Conservation (phyloP, 2,888 invertebrate genomes). For the Mimachlamys varia region DNA sequence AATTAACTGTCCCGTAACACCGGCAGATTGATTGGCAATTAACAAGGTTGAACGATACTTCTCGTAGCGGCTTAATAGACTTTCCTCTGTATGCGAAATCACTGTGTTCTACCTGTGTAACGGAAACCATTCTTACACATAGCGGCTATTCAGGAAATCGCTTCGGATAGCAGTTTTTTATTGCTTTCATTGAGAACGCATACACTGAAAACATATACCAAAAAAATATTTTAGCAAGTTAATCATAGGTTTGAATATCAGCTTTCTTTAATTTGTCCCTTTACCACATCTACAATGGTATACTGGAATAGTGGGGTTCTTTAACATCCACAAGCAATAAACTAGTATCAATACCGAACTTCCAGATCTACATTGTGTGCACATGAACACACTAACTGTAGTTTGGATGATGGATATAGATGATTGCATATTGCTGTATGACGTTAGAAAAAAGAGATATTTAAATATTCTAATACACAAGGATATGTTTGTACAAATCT, state of each 20-base stretch:
- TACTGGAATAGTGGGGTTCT: too few species aligned
- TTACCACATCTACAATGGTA: too few species aligned
- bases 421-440: too few species aligned
- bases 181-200: neutral
- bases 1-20: neutral
- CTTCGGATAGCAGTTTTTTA: neutral
- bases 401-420: too few species aligned
- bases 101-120: neutral
- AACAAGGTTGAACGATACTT: neutral
- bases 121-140: neutral
- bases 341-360: neutral
- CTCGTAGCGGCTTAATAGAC: neutral
- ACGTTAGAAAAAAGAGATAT: too few species aligned
- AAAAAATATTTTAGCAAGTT: neutral
- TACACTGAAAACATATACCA: neutral
- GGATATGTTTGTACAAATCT: neutral
- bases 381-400: too few species aligned
- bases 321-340: neutral
- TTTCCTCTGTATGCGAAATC: neutral
- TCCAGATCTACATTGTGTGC: too few species aligned
- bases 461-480: neutral
- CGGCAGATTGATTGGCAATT: slow-evolving; percentile 26
- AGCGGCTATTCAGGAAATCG: neutral
- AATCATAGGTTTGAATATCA: neutral
- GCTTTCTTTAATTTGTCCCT: neutral